phyloP scores from a whole-genome alignment of 2,888 invertebrate species.

The Ichneumoninae sp. region DNA sequence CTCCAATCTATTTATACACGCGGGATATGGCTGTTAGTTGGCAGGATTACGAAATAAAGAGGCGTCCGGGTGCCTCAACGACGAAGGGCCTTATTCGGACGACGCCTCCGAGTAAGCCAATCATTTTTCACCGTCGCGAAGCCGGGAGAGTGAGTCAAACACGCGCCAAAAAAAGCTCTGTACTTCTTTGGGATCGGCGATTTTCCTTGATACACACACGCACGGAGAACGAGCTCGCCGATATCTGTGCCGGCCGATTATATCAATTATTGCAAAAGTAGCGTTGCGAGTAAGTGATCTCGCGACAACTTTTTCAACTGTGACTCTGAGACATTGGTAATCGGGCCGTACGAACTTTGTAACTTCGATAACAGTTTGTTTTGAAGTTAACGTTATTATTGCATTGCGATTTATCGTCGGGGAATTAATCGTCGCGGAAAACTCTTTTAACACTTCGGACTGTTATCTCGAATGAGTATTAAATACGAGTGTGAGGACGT shows the following conservation, averaged over 20 bases:
- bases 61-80: constrained; percentile 58
- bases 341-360: constrained; percentile 55
- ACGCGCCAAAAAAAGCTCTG: constrained; percentile 61
- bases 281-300: constrained; percentile 25
- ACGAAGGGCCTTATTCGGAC: constrained; percentile 68
- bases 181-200: constrained; percentile 60
- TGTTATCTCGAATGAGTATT: background rate
- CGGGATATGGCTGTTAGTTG: constrained; percentile 43
- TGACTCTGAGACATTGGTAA: constrained; percentile 43
- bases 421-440: constrained; percentile 40
- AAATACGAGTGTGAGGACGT: constrained; percentile 10
- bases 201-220: constrained; percentile 51
- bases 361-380: constrained; percentile 58
- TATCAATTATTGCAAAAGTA: constrained; percentile 57
- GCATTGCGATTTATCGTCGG: constrained; percentile 47
- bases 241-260: constrained; percentile 55
- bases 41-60: constrained; percentile 64
- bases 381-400: constrained; percentile 21
- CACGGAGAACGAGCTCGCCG: background rate
- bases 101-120: constrained; percentile 53
- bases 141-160: constrained; percentile 62
- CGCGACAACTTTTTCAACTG: constrained; percentile 23
- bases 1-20: constrained; percentile 49
- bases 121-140: constrained; percentile 47
- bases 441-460: constrained; percentile 10